Percentiles rank a stretch among this genome's conserved stretches.
Conservation (phyloP, 2,888 invertebrate genomes). For the Notocelia uddmanniana region DNA sequence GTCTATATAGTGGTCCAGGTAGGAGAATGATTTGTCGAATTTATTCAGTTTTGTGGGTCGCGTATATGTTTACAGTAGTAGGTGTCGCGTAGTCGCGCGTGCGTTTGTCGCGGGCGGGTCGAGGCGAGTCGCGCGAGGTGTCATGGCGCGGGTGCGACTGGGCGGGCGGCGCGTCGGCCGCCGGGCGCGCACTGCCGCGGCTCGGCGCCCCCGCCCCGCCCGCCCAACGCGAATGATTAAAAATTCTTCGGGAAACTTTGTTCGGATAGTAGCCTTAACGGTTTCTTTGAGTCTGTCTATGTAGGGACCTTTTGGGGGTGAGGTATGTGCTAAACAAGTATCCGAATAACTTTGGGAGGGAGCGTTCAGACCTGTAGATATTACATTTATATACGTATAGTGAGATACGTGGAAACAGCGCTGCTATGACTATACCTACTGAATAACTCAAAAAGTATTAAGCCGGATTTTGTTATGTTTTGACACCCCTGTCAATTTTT, state of each 20-base stretch:
- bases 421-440: neutral
- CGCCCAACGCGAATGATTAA: conserved; percentile 70
- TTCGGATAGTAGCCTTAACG: conserved; percentile 41
- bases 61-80: conserved; percentile 70
- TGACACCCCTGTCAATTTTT: neutral
- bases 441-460: neutral
- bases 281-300: conserved; percentile 32
- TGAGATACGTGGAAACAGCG: neutral
- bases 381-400: neutral
- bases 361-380: neutral
- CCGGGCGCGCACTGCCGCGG: conserved; percentile 85
- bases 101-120: conserved; percentile 52
- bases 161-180: conserved; percentile 83
- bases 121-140: conserved; percentile 62
- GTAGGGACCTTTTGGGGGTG: conserved; percentile 22
- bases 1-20: conserved; percentile 86
- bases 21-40: conserved; percentile 85
- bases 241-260: conserved; percentile 78
- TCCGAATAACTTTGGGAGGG: neutral
- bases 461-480: neutral
- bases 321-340: conserved; percentile 15
- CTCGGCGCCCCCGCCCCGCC: conserved; percentile 66
- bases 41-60: conserved; percentile 83
- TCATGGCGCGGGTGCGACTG: conserved; percentile 66
- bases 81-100: conserved; percentile 59